These are phyloP conservation scores for Esox niger DNA, from an alignment of 2,113 vertebrate genomes.

Conservation along the genomic window DNA sequence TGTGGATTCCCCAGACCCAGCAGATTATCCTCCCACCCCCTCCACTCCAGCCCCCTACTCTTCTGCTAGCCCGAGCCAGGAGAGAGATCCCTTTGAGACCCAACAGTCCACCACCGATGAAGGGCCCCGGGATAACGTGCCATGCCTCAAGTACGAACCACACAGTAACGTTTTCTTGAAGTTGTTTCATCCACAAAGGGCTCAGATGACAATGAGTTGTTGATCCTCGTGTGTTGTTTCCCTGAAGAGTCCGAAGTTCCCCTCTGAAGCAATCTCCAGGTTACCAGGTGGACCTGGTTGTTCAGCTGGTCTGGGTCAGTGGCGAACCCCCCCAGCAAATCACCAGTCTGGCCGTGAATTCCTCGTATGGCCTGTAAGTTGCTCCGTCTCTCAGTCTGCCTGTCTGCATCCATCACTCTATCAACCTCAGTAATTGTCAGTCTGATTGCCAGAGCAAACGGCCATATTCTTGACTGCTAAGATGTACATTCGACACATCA, in stretches of 20 bases:
- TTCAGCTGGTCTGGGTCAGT: conserved; percentile 95
- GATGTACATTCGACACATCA: too few relatives aligned
- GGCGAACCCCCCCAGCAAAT: conserved; percentile 98
- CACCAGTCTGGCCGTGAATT: conserved; percentile 93
- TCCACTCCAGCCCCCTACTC: conserved; percentile 73
- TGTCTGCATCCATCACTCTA: too few relatives aligned
- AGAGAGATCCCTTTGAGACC: conserved; percentile 60
- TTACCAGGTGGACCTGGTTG: conserved; percentile 92
- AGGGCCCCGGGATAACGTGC: conserved; percentile 87
- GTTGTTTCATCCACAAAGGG: too few relatives aligned
- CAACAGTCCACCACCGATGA: conserved; percentile 86
- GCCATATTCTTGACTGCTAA: too few relatives aligned
- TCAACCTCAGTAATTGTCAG: neutral
- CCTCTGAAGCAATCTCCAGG: conserved; percentile 93
- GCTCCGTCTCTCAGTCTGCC: neutral
- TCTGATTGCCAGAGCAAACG: too few relatives aligned
- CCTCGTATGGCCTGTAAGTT: conserved; percentile 94
- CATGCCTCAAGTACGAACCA: conserved; percentile 85
- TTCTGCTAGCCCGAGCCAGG: conserved; percentile 80
- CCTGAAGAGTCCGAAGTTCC: conserved; percentile 87
- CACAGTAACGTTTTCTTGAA: too few relatives aligned
- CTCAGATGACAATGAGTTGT: too few relatives aligned
- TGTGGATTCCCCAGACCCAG: conserved; percentile 83
- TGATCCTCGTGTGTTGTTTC: neutral
- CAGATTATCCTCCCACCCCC: conserved; percentile 79